Conservation (phyloP, 2,888 invertebrate genomes). For the Eledona agricola region DNA sequence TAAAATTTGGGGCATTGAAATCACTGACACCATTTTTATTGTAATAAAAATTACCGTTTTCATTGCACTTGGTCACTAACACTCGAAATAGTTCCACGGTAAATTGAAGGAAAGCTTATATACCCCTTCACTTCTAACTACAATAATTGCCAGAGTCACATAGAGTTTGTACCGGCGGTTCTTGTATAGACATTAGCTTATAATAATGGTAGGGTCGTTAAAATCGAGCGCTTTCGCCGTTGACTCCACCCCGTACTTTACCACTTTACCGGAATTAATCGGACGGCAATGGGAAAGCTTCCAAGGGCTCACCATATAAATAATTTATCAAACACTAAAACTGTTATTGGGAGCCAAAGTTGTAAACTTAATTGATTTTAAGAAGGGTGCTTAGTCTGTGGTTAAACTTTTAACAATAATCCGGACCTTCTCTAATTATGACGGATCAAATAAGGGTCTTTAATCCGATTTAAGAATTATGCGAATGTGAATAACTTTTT, state of each 20-base stretch:
- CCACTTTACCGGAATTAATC: slow-evolving; percentile 31
- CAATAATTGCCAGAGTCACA: slow-evolving; percentile 19
- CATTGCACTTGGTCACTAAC: slow-evolving; percentile 47
- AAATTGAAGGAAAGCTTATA: slow-evolving; percentile 37
- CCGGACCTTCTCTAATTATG: too few species aligned
- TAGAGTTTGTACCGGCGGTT: slow-evolving; percentile 26
- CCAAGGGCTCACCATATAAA: too few species aligned
- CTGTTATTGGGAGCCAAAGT: too few species aligned
- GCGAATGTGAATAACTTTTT: too few species aligned
- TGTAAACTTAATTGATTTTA: too few species aligned
- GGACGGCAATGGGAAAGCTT: slow-evolving; percentile 1
- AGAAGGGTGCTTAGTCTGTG: too few species aligned
- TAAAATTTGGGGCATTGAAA: too few species aligned
- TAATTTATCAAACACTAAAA: too few species aligned
- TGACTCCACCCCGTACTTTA: slow-evolving; percentile 37
- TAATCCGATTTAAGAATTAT: too few species aligned
- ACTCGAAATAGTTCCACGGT: slow-evolving; percentile 24
- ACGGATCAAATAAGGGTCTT: too few species aligned
- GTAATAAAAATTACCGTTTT: slow-evolving; percentile 44
- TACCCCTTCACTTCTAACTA: slow-evolving; percentile 35
- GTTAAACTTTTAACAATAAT: too few species aligned
- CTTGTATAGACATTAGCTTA: slow-evolving; percentile 20
- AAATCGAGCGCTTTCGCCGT: slow-evolving; percentile 41
- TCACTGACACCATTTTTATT: too few species aligned
- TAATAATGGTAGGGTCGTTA: slow-evolving; percentile 37